A percentile compares a stretch with the other conserved stretches of the same genome.
These are phyloP conservation scores for Chrysocyon brachyurus DNA, from an alignment of 2,797 vertebrate genomes.

Conservation along the genomic window DNA sequence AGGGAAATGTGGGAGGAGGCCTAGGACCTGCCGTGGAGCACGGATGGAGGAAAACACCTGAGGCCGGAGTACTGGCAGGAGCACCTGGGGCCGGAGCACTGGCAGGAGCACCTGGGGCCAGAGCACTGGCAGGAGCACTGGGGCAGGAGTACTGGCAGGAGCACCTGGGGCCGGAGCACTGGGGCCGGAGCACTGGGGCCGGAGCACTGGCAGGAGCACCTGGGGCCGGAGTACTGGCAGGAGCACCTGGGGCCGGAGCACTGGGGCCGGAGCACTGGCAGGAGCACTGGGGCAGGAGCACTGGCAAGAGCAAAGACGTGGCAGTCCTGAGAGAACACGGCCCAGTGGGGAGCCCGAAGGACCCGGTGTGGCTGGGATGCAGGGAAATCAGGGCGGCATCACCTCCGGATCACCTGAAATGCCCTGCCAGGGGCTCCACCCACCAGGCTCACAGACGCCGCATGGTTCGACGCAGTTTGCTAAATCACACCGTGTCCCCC, in stretches of 20 bases:
- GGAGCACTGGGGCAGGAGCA: not conserved
- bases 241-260: not conserved
- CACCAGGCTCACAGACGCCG: not conserved
- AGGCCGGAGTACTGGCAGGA: no score
- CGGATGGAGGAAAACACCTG: not conserved
- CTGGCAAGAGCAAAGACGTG: not conserved
- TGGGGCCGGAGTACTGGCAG: not conserved
- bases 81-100: no score
- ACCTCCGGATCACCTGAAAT: no score
- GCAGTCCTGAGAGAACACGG: not conserved
- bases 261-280: not conserved
- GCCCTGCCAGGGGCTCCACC: not conserved
- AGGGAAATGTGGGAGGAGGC: not conserved
- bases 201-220: not conserved
- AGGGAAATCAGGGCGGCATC: no score
- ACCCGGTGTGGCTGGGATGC: no score
- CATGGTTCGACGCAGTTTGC: not conserved
- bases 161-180: not conserved
- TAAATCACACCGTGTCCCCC: rapidly evolving
- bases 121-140: no score
- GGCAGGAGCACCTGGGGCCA: no score
- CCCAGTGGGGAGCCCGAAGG: no score
- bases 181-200: not conserved
- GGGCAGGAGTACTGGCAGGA: not conserved
- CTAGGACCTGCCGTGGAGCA: not conserved